These are phyloP conservation scores for Regulus satrapa DNA, from an alignment of 2,113 vertebrate genomes.

Conservation along the genomic window DNA sequence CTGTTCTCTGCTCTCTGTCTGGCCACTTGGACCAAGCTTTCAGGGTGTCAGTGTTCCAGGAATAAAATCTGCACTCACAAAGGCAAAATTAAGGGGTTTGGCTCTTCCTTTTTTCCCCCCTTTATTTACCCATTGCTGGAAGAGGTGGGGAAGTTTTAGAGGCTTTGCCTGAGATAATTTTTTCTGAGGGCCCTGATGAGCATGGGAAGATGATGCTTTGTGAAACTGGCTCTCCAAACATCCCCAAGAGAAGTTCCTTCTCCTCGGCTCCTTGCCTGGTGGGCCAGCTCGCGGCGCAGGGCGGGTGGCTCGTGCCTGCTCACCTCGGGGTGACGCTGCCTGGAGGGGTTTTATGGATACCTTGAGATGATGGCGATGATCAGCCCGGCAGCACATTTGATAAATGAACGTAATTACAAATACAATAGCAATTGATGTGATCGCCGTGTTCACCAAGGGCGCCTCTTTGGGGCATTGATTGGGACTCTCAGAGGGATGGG, in stretches of 20 bases:
- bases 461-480: not conserved
- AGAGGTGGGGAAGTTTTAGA: not conserved
- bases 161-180: not conserved
- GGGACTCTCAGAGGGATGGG: not conserved
- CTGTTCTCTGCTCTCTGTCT: not conserved
- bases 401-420: constrained; percentile 38
- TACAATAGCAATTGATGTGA: constrained; percentile 34
- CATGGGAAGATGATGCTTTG: fast-evolving
- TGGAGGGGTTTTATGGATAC: not conserved
- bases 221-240: not conserved
- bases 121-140: not conserved
- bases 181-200: not conserved
- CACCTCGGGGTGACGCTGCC: not conserved
- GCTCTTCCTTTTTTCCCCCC: fast-evolving
- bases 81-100: not conserved
- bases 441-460: not conserved
- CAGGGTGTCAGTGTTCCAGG: not conserved
- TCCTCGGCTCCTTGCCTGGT: not conserved
- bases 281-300: not conserved
- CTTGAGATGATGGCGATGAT: constrained; percentile 8
- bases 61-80: not conserved
- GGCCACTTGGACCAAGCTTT: not conserved
- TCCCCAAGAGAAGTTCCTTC: not conserved
- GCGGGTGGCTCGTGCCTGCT: not conserved
- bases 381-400: constrained; percentile 11